Evolutionary conservation across 2,113 vertebrate genomes (phyloP).

Genomic region (Amia ocellicauda): DNA sequence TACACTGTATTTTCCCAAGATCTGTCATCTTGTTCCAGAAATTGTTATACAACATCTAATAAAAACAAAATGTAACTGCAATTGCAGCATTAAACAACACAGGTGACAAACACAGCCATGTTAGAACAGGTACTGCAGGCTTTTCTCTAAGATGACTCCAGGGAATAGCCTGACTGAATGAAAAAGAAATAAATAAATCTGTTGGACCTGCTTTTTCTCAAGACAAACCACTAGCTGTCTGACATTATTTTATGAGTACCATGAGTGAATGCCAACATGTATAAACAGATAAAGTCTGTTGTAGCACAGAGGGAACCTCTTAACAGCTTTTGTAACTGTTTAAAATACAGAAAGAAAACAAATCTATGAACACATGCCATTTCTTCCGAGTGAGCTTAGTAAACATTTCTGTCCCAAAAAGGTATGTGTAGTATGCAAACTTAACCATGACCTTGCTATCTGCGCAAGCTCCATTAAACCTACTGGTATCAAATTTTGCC

Average conservation of each 20-base stretch:
- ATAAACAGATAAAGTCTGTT: constrained; percentile 17
- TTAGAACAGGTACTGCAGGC: neutral
- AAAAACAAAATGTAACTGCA: too few relatives aligned
- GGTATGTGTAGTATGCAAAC: constrained; percentile 4
- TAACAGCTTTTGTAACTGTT: constrained; percentile 14
- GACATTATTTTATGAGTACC: constrained; percentile 9
- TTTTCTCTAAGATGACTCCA: too few relatives aligned
- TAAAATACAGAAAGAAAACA: neutral
- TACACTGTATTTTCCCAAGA: too few relatives aligned
- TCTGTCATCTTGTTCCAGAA: too few relatives aligned
- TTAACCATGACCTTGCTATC: neutral
- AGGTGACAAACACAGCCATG: neutral
- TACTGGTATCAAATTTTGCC: constrained; percentile 1
- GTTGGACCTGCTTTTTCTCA: constrained; percentile 18
- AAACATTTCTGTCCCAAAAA: neutral
- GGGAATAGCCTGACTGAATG: neutral
- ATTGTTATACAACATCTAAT: too few relatives aligned
- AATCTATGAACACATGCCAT: constrained; percentile 1
- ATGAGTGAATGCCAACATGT: neutral
- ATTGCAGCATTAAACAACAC: too few relatives aligned
- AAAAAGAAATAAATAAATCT: neutral
- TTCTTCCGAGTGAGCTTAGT: neutral
- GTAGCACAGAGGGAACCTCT: neutral
- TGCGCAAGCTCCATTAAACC: neutral
- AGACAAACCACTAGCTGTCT: neutral